Percentiles rank a stretch among this genome's conserved stretches.
Conservation (phyloP, 2,113 vertebrate genomes). For the Nymphicus hollandicus region DNA sequence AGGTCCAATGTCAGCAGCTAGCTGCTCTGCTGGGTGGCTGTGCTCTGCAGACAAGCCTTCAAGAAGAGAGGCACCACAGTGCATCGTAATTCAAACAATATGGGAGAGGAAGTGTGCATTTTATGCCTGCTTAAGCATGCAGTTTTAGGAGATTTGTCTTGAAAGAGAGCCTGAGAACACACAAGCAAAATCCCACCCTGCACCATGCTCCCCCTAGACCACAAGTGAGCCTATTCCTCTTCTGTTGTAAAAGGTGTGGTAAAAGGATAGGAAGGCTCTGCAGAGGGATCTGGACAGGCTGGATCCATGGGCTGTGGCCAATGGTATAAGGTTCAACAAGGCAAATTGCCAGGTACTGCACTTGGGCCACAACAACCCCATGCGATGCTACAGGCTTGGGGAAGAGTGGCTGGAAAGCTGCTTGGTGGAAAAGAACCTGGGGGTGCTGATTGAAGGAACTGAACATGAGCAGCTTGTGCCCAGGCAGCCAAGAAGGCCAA, state of each 20-base stretch:
- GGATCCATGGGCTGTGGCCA: background rate
- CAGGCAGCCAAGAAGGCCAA: background rate
- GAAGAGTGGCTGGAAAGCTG: background rate
- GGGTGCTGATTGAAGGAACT: background rate
- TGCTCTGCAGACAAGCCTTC: background rate
- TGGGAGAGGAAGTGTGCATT: background rate
- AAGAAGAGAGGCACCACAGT: background rate
- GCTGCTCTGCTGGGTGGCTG: background rate
- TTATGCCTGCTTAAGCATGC: background rate
- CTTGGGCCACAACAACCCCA: no score
- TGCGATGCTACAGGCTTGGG: background rate
- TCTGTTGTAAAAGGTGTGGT: background rate
- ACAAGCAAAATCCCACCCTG: background rate
- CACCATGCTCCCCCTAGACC: fast-evolving
- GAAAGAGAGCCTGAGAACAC: background rate
- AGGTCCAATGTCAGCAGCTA: background rate
- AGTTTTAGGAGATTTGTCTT: background rate
- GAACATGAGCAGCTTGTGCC: background rate
- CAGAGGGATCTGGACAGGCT: background rate
- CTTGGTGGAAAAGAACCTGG: background rate
- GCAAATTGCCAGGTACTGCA: background rate
- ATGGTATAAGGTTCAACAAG: background rate
- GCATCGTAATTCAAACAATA: background rate
- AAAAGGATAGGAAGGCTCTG: background rate
- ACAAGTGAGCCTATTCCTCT: background rate